A percentile compares a stretch with the other conserved stretches of the same genome.
These are phyloP conservation scores for Adelognathus sp. DNA, from an alignment of 2,888 invertebrate genomes.

Conservation along the genomic window DNA sequence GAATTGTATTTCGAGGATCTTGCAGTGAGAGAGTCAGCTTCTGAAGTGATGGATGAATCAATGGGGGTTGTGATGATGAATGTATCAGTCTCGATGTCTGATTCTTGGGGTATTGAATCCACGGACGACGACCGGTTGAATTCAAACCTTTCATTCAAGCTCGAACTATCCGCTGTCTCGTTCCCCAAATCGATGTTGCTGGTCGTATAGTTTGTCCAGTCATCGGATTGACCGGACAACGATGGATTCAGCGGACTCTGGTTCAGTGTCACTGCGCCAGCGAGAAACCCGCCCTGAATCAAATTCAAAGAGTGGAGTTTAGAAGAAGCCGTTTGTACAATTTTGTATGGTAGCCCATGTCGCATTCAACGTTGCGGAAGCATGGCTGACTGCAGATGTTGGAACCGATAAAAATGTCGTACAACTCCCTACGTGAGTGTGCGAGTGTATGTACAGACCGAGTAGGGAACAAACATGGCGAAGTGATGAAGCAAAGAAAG, in stretches of 20 bases:
- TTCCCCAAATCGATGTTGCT: background rate
- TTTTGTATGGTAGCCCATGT: background rate
- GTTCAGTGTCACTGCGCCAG: conserved; percentile 26
- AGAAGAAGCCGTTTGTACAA: background rate
- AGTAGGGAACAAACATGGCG: background rate
- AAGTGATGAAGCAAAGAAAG: conserved; percentile 40
- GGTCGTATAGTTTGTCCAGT: background rate
- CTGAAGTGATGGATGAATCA: background rate
- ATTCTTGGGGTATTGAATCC: background rate
- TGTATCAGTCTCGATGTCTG: background rate
- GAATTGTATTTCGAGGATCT: background rate
- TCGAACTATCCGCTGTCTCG: background rate
- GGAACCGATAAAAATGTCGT: conserved; percentile 4
- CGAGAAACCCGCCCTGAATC: conserved; percentile 42
- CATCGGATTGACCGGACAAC: background rate
- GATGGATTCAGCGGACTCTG: background rate
- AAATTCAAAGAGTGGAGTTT: conserved; percentile 33
- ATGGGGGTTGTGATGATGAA: background rate
- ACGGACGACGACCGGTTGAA: background rate
- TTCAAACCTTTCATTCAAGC: background rate
- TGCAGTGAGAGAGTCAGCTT: background rate
- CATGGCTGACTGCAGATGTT: conserved; percentile 23
- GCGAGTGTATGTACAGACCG: background rate
- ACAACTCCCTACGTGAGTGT: background rate
- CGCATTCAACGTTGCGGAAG: conserved; percentile 7